phyloP scores from a whole-genome alignment of 92 coral and sea anemone species.

The Parazoanthus darwini region DNA sequence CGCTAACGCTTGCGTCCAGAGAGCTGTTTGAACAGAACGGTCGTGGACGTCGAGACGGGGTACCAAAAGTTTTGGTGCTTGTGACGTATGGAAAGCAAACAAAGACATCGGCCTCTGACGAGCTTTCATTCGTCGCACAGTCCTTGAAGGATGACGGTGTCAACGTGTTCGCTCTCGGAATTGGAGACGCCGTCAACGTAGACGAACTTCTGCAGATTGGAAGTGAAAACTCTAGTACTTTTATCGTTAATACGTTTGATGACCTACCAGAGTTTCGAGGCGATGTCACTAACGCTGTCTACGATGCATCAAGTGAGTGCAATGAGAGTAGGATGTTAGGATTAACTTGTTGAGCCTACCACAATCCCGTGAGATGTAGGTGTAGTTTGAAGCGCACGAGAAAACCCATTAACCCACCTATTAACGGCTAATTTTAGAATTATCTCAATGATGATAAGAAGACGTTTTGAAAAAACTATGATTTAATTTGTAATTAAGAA shows the following conservation, averaged over 20 bases:
- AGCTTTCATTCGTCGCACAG: neutral
- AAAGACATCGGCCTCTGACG: neutral
- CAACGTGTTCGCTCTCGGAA: conserved; percentile 2
- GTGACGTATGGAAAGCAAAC: conserved; percentile 32
- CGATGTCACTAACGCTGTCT: conserved; percentile 22
- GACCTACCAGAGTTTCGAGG: conserved; percentile 9
- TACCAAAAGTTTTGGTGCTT: conserved; percentile 23
- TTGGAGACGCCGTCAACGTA: conserved; percentile 12
- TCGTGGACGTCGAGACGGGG: conserved; percentile 23
- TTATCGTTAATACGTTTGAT: conserved; percentile 10
- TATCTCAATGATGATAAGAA: too few species aligned
- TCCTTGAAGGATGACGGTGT: conserved; percentile 7
- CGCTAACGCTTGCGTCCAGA: conserved; percentile 10
- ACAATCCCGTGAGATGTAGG: too few species aligned
- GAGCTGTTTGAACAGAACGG: neutral
- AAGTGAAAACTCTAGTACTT: neutral
- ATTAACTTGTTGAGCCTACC: too few species aligned
- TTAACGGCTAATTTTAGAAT: too few species aligned
- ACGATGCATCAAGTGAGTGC: conserved; percentile 29
- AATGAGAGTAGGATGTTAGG: neutral
- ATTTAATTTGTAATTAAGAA: too few species aligned
- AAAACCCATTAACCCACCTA: too few species aligned
- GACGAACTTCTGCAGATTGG: conserved; percentile 24
- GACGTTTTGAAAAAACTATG: too few species aligned
- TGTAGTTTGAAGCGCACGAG: too few species aligned